A percentile compares a stretch with the other conserved stretches of the same genome.
Evolutionary conservation across 2,113 vertebrate species (phyloP).

Genomic region (Trinectes maculatus): DNA sequence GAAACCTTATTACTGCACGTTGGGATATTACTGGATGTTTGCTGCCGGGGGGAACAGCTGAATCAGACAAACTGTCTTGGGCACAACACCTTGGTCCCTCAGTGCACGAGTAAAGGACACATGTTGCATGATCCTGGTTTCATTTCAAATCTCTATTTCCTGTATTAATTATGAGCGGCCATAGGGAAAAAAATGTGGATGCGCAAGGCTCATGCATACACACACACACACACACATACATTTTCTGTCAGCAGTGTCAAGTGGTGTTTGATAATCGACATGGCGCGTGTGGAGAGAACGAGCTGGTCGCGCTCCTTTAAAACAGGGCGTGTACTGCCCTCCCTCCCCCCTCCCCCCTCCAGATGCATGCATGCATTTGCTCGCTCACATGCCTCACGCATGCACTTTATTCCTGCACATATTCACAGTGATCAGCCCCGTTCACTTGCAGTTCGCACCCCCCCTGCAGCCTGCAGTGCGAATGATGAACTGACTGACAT

Average conservation of each 20-base stretch:
- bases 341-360: not conserved
- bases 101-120: not conserved
- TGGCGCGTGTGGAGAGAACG: conserved; percentile 4
- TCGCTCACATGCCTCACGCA: conserved; percentile 13
- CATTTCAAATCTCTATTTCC: conserved; percentile 38
- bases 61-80: conserved; percentile 20
- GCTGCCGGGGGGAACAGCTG: conserved; percentile 16
- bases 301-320: conserved; percentile 29
- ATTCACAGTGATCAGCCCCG: conserved; percentile 1
- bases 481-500: conserved; percentile 37
- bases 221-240: not conserved
- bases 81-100: conserved; percentile 16
- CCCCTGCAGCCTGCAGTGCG: conserved; percentile 1
- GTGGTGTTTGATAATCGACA: conserved; percentile 32
- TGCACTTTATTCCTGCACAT: not conserved
- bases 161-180: conserved; percentile 23
- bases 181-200: conserved; percentile 5
- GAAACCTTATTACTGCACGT: conserved; percentile 20
- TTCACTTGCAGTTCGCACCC: not conserved
- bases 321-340: conserved; percentile 15
- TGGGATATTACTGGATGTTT: conserved; percentile 36
- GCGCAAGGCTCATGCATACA: not conserved
- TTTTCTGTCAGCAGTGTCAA: conserved; percentile 28
- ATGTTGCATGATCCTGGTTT: conserved; percentile 5
- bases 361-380: conserved; percentile 34